Percentiles rank a stretch among this genome's conserved stretches.
These are phyloP conservation scores for Myripristis murdjan DNA, from an alignment of 2,797 vertebrate species.

Conservation along the genomic window DNA sequence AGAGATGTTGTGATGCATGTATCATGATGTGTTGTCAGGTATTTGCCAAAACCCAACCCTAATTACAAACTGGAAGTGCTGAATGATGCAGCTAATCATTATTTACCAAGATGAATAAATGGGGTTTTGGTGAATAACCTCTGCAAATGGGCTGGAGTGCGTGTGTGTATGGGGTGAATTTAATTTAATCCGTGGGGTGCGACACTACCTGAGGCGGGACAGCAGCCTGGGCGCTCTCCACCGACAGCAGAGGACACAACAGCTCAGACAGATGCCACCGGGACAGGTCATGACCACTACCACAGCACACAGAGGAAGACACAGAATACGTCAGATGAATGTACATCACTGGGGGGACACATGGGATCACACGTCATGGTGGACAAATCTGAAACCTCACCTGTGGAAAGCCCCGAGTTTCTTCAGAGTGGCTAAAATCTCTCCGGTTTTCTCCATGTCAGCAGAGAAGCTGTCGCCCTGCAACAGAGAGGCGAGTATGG, in stretches of 20 bases:
- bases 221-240: conserved; percentile 71
- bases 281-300: conserved; percentile 91
- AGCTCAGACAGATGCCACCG: conserved; percentile 87
- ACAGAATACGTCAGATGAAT: neutral
- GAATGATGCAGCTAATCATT: too few relatives aligned
- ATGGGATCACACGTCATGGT: neutral
- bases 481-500: conserved; percentile 23
- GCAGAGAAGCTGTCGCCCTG: conserved; percentile 81
- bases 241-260: conserved; percentile 84
- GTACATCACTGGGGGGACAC: neutral
- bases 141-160: neutral
- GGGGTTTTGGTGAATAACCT: too few relatives aligned
- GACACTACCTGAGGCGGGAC: conserved; percentile 84
- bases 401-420: conserved; percentile 91
- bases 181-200: neutral
- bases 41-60: too few relatives aligned
- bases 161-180: neutral
- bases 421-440: conserved; percentile 83
- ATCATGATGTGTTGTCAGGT: too few relatives aligned
- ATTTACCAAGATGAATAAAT: too few relatives aligned
- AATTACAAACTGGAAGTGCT: too few relatives aligned
- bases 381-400: conserved; percentile 78
- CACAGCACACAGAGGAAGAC: conserved; percentile 1
- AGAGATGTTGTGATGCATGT: too few relatives aligned
- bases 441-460: conserved; percentile 72